Evolutionary conservation across 2,113 vertebrate genomes (phyloP).

Genomic region (Pristiophorus japonicus): DNA sequence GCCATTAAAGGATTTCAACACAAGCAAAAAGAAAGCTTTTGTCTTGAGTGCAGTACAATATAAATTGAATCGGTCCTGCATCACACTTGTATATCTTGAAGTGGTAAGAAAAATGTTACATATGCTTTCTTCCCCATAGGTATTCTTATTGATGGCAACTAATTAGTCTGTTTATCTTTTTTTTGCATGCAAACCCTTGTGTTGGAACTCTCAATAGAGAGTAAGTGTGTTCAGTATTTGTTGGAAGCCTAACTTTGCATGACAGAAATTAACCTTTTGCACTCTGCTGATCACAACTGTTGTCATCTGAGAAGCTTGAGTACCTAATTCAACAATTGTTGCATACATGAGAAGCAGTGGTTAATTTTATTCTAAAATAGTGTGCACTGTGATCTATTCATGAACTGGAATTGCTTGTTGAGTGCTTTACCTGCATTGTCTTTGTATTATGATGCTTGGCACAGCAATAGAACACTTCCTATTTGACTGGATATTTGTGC

Average conservation of each 20-base stretch:
- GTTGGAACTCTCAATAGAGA: conserved; percentile 97
- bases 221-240: conserved; percentile 84
- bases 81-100: not conserved
- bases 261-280: conserved; percentile 66
- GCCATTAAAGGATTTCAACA: not conserved
- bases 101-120: conserved; percentile 30
- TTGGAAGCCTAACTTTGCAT: conserved; percentile 69
- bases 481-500: conserved; percentile 4
- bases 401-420: conserved; percentile 62
- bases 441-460: conserved; percentile 63
- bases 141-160: conserved; percentile 63
- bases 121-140: conserved; percentile 21
- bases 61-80: not conserved
- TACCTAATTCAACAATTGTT: conserved; percentile 57
- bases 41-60: not conserved
- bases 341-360: conserved; percentile 40
- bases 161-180: conserved; percentile 76
- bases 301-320: conserved; percentile 46
- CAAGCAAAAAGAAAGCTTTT: not conserved
- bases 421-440: conserved; percentile 53
- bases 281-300: conserved; percentile 51
- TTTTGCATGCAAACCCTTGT: conserved; percentile 77
- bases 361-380: conserved; percentile 43
- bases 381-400: conserved; percentile 69
- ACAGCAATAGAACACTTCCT: conserved; percentile 45